Evolutionary conservation across 2,888 invertebrate species (phyloP), one percentile per base, ranked within the genome.

Genomic region (Callyntrura guangdongensis): DNA sequence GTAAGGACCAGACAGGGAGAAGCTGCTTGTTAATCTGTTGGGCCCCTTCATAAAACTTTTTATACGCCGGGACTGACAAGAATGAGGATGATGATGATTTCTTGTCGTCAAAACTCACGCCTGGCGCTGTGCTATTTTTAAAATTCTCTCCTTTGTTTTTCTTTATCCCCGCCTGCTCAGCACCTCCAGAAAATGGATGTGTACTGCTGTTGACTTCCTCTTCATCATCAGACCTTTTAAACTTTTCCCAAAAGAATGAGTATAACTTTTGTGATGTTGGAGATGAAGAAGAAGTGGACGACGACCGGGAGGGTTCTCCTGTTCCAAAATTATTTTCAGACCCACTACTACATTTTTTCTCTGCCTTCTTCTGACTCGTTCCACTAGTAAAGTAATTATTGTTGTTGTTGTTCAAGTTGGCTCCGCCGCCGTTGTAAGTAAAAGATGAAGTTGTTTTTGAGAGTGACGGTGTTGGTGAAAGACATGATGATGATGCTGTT

Each of bases 381-480:
- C 47, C 81, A 56, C 69, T 81, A 56, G 56, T 81, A 69, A 90
- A 90, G 89, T 90, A 90, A 90, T 90, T 90, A 85, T 90, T 90
- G 69, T 85, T 36, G 36, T 36, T 87, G 88, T 59, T 89, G 89
- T 69, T 85, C 22, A 89, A 89, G 79, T 85, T 84, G 53, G 67
- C 53, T 61, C 64, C 83, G 8, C 67, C 61, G 61, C 17, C 12
- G 69, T 67, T 56, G 17, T 22, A n/a, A 27, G 69, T 12, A 47
- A 67, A 61, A 84, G 69, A 69, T 20, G 84, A 72, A 36, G 45
- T 69, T 77, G 77, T 25, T 77, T 49, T 22, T 22, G 53, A 27
- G 53, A 77, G 22, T n/a, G 77, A 9, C 22, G 69, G 49, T 47
- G 36, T 36, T 25, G 85, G 25, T 49, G 64, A 72, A 53, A 64